Evolutionary conservation across 1,140 invertebrate species (phyloP).

Genomic region (Drosophila insularis): DNA sequence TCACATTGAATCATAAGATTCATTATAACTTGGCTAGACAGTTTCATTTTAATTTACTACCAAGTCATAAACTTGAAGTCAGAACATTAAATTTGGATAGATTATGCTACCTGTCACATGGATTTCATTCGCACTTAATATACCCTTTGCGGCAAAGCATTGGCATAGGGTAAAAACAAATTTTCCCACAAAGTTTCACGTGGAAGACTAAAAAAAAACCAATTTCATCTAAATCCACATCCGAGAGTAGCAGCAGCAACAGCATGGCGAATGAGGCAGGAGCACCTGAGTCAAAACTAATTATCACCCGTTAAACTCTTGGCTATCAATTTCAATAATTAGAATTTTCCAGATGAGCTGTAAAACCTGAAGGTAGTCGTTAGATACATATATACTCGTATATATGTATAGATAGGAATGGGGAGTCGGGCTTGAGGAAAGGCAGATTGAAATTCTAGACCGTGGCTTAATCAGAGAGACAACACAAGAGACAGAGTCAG

Average conservation of each 20-base stretch:
- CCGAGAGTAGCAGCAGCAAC: neutral
- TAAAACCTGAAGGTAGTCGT: neutral
- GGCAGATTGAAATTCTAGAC: conserved; percentile 42
- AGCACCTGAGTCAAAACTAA: conserved; percentile 45
- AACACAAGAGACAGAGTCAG: neutral
- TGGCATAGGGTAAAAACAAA: neutral
- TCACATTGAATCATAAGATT: no score
- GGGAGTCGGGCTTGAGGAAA: conserved; percentile 16
- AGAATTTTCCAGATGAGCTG: conserved; percentile 45
- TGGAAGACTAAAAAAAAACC: neutral
- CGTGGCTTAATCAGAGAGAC: conserved; percentile 2
- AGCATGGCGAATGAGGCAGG: neutral
- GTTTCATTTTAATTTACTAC: no score
- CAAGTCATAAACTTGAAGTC: no score
- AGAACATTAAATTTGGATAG: neutral
- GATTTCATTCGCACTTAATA: neutral
- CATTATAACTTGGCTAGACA: no score
- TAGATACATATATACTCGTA: no score
- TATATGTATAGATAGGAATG: neutral
- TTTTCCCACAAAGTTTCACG: neutral
- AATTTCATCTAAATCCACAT: neutral
- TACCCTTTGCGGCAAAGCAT: neutral
- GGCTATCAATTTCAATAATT: conserved; percentile 68
- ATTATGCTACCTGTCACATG: neutral
- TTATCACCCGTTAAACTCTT: conserved; percentile 42